phyloP scores from a whole-genome alignment of 2,888 invertebrate genomes.

The Melikaiella ostensackeni region DNA sequence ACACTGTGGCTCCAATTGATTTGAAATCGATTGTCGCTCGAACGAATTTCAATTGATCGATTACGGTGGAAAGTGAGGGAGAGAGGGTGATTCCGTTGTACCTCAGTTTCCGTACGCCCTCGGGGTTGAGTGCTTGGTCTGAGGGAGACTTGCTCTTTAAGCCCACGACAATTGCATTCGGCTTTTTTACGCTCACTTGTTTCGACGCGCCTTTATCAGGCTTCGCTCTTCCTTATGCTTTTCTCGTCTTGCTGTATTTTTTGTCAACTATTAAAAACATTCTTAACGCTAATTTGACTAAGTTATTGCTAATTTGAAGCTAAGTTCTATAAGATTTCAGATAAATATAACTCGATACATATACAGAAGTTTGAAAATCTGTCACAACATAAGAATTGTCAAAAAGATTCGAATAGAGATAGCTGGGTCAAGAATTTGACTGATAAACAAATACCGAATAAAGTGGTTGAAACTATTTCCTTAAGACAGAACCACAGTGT shows the following conservation, averaged over 20 bases:
- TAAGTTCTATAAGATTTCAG: no score
- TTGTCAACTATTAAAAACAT: not conserved
- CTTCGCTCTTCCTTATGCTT: not conserved
- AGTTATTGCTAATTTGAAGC: no score
- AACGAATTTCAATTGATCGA: constrained; percentile 76
- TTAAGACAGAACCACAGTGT: no score
- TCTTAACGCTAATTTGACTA: no score
- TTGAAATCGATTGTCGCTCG: constrained; percentile 75
- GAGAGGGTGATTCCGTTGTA: constrained; percentile 46
- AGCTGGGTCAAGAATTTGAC: no score
- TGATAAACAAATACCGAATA: no score
- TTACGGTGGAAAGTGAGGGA: constrained; percentile 63
- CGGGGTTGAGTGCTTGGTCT: constrained; percentile 43
- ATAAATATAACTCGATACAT: no score
- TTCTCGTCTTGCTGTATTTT: not conserved
- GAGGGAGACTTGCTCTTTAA: constrained; percentile 59
- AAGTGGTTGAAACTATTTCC: no score
- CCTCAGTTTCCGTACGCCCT: constrained; percentile 42
- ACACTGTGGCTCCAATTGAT: constrained; percentile 74
- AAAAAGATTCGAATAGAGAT: no score
- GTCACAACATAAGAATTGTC: no score
- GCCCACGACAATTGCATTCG: constrained; percentile 70
- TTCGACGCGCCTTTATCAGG: constrained; percentile 59
- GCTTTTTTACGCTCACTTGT: constrained; percentile 67
- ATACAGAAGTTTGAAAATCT: no score